phyloP scores from a whole-genome alignment of 1,140 invertebrate species.

The Samia ricini region DNA sequence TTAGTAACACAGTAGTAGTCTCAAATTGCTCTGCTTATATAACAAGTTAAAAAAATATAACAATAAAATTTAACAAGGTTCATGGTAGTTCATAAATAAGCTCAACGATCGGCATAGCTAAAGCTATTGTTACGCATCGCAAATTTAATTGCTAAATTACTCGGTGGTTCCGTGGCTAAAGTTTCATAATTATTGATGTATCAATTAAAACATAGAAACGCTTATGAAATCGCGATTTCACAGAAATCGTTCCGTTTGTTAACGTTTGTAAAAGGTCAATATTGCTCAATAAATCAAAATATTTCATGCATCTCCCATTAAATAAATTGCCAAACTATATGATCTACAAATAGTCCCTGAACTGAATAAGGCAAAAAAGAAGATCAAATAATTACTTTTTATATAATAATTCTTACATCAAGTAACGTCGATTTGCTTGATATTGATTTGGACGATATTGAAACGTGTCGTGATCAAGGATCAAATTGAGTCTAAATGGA shows the following conservation, averaged over 20 bases:
- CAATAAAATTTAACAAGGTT: neutral
- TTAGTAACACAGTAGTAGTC: no score
- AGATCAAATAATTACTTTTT: no score
- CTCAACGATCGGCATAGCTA: neutral
- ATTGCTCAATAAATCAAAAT: neutral
- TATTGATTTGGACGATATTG: no score
- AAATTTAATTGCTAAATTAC: constrained; percentile 14
- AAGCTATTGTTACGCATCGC: constrained; percentile 10
- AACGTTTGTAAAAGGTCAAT: neutral
- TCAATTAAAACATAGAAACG: constrained; percentile 7
- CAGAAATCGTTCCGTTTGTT: constrained; percentile 8
- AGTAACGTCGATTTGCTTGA: no score
- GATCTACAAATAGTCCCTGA: neutral
- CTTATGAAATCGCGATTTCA: constrained; percentile 6
- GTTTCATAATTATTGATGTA: constrained; percentile 6
- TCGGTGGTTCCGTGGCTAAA: constrained; percentile 11
- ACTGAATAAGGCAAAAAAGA: no score
- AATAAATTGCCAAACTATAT: neutral
- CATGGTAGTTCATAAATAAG: neutral
- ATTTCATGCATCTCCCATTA: neutral
- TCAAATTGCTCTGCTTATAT: no score
- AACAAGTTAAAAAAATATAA: no score
- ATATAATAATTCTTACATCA: no score
- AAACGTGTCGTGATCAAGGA: neutral
- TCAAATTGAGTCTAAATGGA: neutral